Percentiles rank a stretch among this genome's conserved stretches.
Evolutionary conservation across 2,797 vertebrate species (phyloP).

Genomic region (Phataginus tetradactyla): DNA sequence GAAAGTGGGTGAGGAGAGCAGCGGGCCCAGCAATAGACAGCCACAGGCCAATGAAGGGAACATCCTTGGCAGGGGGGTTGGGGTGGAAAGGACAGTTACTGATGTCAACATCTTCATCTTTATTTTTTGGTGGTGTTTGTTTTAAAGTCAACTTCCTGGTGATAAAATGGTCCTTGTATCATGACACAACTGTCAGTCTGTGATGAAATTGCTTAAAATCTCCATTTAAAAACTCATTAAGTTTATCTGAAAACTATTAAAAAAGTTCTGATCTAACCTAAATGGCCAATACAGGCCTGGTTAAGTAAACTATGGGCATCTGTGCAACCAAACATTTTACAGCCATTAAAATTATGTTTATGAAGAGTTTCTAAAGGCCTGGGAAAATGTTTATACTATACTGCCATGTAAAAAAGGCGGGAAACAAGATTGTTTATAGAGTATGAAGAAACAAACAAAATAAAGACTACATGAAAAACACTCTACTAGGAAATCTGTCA

Average conservation of each 20-base stretch:
- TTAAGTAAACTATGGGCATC: conserved; percentile 46
- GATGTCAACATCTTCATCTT: conserved; percentile 1
- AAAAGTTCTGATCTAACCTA: conserved; percentile 36
- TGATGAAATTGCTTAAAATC: conserved; percentile 45
- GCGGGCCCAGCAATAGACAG: not conserved
- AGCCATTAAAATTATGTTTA: conserved; percentile 50
- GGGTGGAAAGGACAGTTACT: not conserved
- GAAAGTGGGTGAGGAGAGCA: not conserved
- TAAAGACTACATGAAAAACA: conserved; percentile 48
- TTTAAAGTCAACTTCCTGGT: conserved; percentile 58
- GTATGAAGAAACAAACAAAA: not conserved
- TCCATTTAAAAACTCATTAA: conserved; percentile 23
- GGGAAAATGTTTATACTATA: conserved; percentile 53
- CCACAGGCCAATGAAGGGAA: not conserved
- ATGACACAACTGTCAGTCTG: not conserved
- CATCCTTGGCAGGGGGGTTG: accelerated
- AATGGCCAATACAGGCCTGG: not conserved
- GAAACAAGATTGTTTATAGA: conserved; percentile 39
- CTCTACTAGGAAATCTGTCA: not conserved
- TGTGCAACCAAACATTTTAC: conserved; percentile 32
- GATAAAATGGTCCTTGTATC: conserved; percentile 34
- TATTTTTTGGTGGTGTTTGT: conserved; percentile 1
- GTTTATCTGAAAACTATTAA: conserved; percentile 50
- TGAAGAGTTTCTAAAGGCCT: conserved; percentile 52
- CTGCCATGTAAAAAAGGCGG: conserved; percentile 50